phyloP scores from a whole-genome alignment of 2,888 invertebrate species.

The Thelaira solivaga region DNA sequence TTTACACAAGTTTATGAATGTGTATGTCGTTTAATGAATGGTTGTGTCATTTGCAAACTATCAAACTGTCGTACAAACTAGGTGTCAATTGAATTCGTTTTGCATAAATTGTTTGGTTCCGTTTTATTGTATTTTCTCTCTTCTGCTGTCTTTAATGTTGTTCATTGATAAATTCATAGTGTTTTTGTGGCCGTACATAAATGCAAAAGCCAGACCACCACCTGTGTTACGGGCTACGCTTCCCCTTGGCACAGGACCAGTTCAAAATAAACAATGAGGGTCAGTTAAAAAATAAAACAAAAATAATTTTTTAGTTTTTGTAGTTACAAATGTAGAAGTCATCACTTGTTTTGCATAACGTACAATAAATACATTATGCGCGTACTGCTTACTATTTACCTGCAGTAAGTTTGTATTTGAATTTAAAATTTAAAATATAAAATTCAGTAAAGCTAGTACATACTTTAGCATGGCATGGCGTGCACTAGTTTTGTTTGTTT shows the following conservation, averaged over 20 bases:
- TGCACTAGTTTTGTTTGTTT: conserved; percentile 69
- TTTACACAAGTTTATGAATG: neutral
- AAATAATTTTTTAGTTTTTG: too few species aligned
- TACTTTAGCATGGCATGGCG: conserved; percentile 47
- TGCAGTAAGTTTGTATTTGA: too few species aligned
- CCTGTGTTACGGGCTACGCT: conserved; percentile 52
- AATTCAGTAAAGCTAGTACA: conserved; percentile 25
- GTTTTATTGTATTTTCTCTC: conserved; percentile 39
- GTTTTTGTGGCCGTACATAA: conserved; percentile 2
- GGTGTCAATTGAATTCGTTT: conserved; percentile 78
- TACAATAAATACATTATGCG: too few species aligned
- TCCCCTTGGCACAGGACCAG: conserved; percentile 31
- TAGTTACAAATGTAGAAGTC: neutral
- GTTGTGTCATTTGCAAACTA: conserved; percentile 55
- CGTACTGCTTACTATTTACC: too few species aligned
- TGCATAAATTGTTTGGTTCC: conserved; percentile 73
- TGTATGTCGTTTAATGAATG: conserved; percentile 44
- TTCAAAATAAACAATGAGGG: conserved; percentile 44
- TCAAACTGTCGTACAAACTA: conserved; percentile 65
- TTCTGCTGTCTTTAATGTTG: too few species aligned
- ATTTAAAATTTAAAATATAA: too few species aligned
- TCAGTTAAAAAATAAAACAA: conserved; percentile 30
- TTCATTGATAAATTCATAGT: conserved; percentile 45
- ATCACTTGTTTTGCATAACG: neutral
- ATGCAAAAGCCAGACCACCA: conserved; percentile 49